Evolutionary conservation across 2,113 vertebrate genomes (phyloP).

Genomic region (Sorex fumeus): DNA sequence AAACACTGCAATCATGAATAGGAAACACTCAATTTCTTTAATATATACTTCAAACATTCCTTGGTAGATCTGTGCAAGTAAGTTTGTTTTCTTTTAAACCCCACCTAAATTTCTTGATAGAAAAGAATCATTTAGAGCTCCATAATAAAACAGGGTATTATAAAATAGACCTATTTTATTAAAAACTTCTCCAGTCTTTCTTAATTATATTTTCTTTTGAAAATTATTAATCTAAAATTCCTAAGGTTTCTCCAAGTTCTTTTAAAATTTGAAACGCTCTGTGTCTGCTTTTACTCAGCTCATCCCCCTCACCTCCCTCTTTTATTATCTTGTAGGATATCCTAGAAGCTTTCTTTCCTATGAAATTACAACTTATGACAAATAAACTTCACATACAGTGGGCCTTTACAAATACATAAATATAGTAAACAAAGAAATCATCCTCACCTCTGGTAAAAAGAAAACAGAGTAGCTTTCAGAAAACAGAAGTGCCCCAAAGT

Average conservation of each 20-base stretch:
- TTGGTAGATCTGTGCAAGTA: constrained; percentile 3
- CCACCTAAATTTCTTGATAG: background rate
- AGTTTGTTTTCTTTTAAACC: constrained; percentile 23
- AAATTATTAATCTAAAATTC: constrained; percentile 39
- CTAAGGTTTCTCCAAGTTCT: constrained; percentile 46
- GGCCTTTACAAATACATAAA: constrained; percentile 69
- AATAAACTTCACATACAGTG: constrained; percentile 72
- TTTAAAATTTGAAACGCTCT: background rate
- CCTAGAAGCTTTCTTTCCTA: constrained; percentile 48
- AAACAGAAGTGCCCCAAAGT: constrained; percentile 70
- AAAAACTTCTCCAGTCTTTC: constrained; percentile 34
- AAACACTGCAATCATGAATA: constrained; percentile 23
- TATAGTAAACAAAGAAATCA: constrained; percentile 74
- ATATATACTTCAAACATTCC: constrained; percentile 50
- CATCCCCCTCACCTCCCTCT: background rate
- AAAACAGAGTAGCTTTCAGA: constrained; percentile 67
- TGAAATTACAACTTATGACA: constrained; percentile 11
- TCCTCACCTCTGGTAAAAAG: constrained; percentile 80
- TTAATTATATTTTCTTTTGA: background rate
- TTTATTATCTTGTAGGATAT: constrained; percentile 29
- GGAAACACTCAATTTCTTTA: constrained; percentile 42
- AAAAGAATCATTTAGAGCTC: background rate
- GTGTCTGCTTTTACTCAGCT: background rate
- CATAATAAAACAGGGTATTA: constrained; percentile 10
- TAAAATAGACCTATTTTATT: constrained; percentile 28